phyloP scores from a whole-genome alignment of 2,797 vertebrate genomes.

The Yasuhikotakia modesta region DNA sequence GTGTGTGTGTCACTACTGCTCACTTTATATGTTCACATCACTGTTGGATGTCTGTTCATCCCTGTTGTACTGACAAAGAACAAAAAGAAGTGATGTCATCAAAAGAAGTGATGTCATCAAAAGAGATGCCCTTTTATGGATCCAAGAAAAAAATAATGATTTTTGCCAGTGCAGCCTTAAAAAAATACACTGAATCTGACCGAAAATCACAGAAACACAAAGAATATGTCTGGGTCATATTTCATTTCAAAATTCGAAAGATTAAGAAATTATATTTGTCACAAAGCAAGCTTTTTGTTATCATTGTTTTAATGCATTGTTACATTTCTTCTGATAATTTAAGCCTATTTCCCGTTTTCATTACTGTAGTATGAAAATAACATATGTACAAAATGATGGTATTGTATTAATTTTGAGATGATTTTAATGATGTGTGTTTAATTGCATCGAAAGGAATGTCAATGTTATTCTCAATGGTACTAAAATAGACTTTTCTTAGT shows the following conservation, averaged over 20 bases:
- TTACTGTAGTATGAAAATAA: background rate
- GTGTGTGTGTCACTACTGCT: background rate
- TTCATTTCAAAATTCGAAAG: background rate
- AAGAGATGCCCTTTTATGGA: constrained; percentile 16
- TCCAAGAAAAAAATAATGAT: background rate
- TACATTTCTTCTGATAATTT: background rate
- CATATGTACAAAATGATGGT: background rate
- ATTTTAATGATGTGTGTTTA: background rate
- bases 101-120: background rate
- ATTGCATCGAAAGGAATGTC: background rate
- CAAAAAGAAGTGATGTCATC: constrained; percentile 38
- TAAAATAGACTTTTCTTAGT: background rate
- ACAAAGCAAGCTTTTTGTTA: too few species aligned
- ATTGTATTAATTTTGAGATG: background rate
- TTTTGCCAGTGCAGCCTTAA: background rate
- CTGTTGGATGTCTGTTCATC: constrained; percentile 13
- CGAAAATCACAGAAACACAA: background rate
- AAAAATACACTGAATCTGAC: background rate
- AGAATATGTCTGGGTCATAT: background rate
- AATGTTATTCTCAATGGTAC: background rate
- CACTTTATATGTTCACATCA: constrained; percentile 34
- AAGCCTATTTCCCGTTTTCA: background rate
- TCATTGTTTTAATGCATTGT: too few species aligned
- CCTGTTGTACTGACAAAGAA: constrained; percentile 6
- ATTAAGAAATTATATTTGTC: too few species aligned